A percentile compares a stretch with the other conserved stretches of the same genome.
These are phyloP conservation scores for Pharmacophagus antenor DNA, from an alignment of 2,888 invertebrate species.

Conservation along the genomic window DNA sequence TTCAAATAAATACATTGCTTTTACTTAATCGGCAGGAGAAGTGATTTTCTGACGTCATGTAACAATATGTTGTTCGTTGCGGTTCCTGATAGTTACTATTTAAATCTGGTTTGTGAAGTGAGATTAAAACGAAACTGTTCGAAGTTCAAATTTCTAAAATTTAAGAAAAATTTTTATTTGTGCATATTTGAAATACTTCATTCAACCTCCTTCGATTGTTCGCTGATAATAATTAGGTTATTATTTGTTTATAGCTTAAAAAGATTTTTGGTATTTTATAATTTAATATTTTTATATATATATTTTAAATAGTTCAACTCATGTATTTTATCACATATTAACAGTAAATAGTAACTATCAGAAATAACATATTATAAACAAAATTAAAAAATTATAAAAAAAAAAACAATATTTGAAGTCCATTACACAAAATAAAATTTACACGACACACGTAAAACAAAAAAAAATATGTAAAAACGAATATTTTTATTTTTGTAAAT, in stretches of 20 bases:
- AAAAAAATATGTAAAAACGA: no score
- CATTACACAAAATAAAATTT: conserved; percentile 16
- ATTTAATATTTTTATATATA: no score
- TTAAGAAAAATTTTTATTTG: neutral
- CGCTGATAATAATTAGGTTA: no score
- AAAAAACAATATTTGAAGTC: conserved; percentile 11
- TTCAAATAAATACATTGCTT: conserved; percentile 76
- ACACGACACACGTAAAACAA: conserved; percentile 29
- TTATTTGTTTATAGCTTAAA: no score
- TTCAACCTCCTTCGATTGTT: neutral
- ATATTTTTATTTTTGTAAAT: conserved; percentile 18
- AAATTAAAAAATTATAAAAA: conserved; percentile 1
- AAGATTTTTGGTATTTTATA: no score
- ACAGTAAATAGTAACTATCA: conserved; percentile 4
- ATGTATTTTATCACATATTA: neutral
- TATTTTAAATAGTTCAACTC: neutral
- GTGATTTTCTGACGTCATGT: conserved; percentile 24
- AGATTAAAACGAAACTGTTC: neutral
- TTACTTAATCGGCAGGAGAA: conserved; percentile 44
- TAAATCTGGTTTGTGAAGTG: neutral
- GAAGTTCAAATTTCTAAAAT: neutral
- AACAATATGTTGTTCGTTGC: neutral
- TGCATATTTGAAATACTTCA: neutral
- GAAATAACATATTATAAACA: conserved; percentile 4
- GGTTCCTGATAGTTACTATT: conserved; percentile 11